Evolutionary conservation across 2,797 vertebrate genomes (phyloP).

Genomic region (Poeciliopsis turneri): DNA sequence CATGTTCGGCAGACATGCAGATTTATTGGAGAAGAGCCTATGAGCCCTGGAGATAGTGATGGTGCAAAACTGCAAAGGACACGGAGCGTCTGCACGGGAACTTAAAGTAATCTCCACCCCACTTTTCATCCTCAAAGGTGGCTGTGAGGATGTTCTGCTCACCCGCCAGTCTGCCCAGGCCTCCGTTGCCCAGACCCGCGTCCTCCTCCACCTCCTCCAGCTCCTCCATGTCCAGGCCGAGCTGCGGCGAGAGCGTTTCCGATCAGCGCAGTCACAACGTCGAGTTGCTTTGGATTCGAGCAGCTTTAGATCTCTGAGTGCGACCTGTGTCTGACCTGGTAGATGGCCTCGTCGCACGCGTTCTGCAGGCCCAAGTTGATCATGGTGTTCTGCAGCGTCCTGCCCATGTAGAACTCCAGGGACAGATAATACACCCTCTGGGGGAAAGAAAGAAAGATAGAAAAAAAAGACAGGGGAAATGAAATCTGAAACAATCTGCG

Average conservation of each 20-base stretch:
- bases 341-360: constrained; percentile 95
- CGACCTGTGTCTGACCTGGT: constrained; percentile 84
- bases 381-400: constrained; percentile 97
- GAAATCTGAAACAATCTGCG: neutral
- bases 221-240: constrained; percentile 97
- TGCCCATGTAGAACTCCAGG: constrained; percentile 97
- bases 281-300: neutral
- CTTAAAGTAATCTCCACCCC: neutral
- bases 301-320: neutral
- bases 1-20: neutral
- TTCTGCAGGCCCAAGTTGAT: constrained; percentile 97
- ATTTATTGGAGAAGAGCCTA: constrained; percentile 27
- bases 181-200: constrained; percentile 96
- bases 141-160: neutral
- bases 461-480: neutral
- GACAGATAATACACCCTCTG: constrained; percentile 98
- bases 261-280: neutral
- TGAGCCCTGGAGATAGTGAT: neutral
- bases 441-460: neutral
- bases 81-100: neutral
- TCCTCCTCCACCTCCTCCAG: constrained; percentile 98
- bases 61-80: constrained; percentile 1
- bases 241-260: constrained; percentile 68
- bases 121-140: neutral
- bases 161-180: constrained; percentile 95